These are phyloP conservation scores for Drosophila nikananu DNA, from an alignment of 1,140 invertebrate species.

Conservation along the genomic window DNA sequence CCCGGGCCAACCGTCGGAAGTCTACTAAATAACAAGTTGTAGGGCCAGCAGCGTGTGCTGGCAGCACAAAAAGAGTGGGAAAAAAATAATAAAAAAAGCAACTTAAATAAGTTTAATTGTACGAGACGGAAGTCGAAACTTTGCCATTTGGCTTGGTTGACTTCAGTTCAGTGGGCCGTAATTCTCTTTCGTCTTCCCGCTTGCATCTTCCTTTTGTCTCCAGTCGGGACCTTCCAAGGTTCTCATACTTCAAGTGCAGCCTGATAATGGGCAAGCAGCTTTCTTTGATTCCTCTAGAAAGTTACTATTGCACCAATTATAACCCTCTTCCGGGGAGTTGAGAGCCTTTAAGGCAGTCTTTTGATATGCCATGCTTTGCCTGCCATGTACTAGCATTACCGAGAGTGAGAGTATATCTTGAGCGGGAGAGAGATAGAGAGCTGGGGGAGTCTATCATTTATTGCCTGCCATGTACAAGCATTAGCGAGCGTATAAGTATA, in stretches of 20 bases:
- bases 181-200: background rate
- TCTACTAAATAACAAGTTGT: slow-evolving; percentile 46
- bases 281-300: background rate
- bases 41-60: slow-evolving; percentile 18
- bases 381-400: too few species aligned
- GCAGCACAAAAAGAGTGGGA: background rate
- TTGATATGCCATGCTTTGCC: too few species aligned
- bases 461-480: too few species aligned
- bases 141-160: slow-evolving; percentile 32
- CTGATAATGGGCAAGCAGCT: background rate
- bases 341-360: background rate
- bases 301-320: background rate
- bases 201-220: background rate
- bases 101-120: slow-evolving; percentile 68
- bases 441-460: too few species aligned
- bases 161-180: background rate
- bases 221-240: background rate
- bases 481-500: too few species aligned
- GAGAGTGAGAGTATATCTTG: too few species aligned
- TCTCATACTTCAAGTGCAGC: background rate
- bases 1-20: slow-evolving; percentile 29
- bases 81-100: slow-evolving; percentile 19
- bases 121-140: slow-evolving; percentile 50
- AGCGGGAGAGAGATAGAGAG: too few species aligned
- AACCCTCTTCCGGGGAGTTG: background rate